Evolutionary conservation across 2,797 vertebrate genomes (phyloP).

Genomic region (Loris lydekkerianus): DNA sequence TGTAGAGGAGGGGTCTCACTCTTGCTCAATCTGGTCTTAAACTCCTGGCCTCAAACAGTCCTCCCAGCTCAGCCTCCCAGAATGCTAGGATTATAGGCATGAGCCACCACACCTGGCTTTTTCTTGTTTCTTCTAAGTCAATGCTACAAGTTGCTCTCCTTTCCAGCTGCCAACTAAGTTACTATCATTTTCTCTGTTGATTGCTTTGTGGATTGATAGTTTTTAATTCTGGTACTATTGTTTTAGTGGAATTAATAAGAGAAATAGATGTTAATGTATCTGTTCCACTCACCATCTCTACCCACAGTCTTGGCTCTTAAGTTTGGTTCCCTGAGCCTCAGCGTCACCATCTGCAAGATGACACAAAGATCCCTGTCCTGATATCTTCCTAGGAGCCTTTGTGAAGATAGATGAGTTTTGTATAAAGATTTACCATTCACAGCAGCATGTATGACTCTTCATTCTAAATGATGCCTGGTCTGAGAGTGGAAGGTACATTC

Average conservation of each 20-base stretch:
- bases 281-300: neutral
- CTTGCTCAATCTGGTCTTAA: neutral
- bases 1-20: neutral
- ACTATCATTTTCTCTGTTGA: neutral
- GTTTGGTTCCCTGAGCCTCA: neutral
- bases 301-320: neutral
- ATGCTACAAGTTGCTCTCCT: neutral
- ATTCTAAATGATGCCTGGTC: neutral
- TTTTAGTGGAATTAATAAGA: slow-evolving; percentile 1
- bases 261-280: neutral
- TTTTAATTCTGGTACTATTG: neutral
- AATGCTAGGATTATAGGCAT: neutral
- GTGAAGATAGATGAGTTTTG: neutral
- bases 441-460: neutral
- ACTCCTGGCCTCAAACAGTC: neutral
- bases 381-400: neutral
- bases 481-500: neutral
- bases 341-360: neutral
- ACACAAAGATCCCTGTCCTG: neutral
- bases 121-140: neutral
- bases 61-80: neutral
- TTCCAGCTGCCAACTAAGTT: neutral
- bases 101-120: neutral
- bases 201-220: neutral
- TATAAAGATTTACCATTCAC: neutral